Base-by-base conservation (phyloP, 1,140 invertebrate genomes). In the Saxidomus purpurata region DNA sequence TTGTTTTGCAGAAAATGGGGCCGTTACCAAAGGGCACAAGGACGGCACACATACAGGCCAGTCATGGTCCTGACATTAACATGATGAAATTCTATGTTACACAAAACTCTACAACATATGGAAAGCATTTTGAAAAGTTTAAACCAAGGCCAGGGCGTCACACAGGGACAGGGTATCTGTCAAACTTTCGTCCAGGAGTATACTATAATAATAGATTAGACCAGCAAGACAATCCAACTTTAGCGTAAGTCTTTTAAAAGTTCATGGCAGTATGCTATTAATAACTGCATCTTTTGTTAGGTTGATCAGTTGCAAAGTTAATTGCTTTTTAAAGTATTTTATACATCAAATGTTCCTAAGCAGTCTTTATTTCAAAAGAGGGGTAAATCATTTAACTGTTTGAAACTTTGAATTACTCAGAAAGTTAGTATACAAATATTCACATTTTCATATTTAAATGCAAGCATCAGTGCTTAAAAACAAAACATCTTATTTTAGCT, bases 1-100 rank as follows among this genome's bases (percentile, higher is more conserved):
- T n/a, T n/a, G n/a, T n/a, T 81, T 15, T 22, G 15, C 38, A 86
- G 69, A 91, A 67, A 43, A 92, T 92, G 91, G 88, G 91, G 36
- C 89, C 87, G 43, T 76, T 94, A 79, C 93, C 94, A 81, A 91
- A 85, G 69, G 95, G 95, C 55, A 90, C 89, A 36, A 89, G 91
- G 13, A 94, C 90, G 82, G 74, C 85, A 13, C 95, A 96, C 88
- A 94, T 96, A 38, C 91, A 93, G 52, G 90, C 91, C 52, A 95
- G 94, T 61, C 90, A 94, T 91, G 95, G 95, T 0, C 94, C 94
- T 19, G 95, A 96, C 84, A 94, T 93, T 13, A 94, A 95, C 83
- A 93, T 95, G 52, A 95, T 95, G 93, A 96, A 96, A 86, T 95
- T 95, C 85, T 96, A 96, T 88, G 92, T 92, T n/a, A 96, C 95